A percentile compares a stretch with the other conserved stretches of the same genome.
These are phyloP conservation scores for Cenopis cana DNA, from an alignment of 2,888 invertebrate species.

Conservation along the genomic window DNA sequence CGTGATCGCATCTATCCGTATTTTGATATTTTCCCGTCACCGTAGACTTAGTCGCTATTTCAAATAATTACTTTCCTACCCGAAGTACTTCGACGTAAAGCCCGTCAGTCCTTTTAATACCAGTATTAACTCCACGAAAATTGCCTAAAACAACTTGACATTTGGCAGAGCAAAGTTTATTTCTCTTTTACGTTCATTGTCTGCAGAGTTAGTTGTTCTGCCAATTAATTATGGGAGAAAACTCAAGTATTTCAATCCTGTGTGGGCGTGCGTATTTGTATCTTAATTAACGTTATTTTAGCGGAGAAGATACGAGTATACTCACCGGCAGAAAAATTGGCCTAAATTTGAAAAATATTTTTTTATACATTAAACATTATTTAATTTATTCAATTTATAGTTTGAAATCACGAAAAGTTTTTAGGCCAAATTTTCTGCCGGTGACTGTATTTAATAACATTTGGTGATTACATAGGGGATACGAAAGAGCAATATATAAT, in stretches of 20 bases:
- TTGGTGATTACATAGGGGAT: too few species aligned
- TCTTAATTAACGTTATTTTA: background rate
- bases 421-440: too few species aligned
- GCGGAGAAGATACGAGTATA: too few species aligned
- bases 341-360: too few species aligned
- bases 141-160: slow-evolving; percentile 25
- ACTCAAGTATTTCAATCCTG: slow-evolving; percentile 41
- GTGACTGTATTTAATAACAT: too few species aligned
- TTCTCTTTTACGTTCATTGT: slow-evolving; percentile 42
- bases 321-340: too few species aligned
- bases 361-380: too few species aligned
- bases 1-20: too few species aligned
- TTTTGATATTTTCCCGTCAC: background rate
- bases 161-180: slow-evolving; percentile 33
- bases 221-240: slow-evolving; percentile 46
- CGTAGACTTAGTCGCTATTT: background rate
- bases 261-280: slow-evolving; percentile 38
- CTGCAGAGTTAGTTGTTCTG: slow-evolving; percentile 30
- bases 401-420: too few species aligned
- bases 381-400: too few species aligned
- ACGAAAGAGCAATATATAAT: too few species aligned
- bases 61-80: background rate
- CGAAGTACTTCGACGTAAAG: background rate
- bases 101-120: slow-evolving; percentile 21
- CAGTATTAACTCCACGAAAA: slow-evolving; percentile 32